Evolutionary conservation across 2,797 vertebrate species (phyloP).

Genomic region (Lycodopsis pacificus): DNA sequence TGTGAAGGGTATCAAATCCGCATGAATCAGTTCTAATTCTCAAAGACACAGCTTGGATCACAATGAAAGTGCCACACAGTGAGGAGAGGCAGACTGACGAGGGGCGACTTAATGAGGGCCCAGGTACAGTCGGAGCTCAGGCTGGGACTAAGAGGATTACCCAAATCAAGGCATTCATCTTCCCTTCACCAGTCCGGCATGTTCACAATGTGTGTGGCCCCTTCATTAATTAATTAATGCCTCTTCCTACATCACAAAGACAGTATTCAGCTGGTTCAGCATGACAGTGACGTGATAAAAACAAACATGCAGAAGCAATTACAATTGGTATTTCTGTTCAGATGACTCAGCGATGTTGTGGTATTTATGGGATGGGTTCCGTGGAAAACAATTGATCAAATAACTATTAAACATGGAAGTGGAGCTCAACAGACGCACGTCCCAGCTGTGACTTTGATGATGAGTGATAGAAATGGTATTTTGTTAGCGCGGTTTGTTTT

Average conservation of each 20-base stretch:
- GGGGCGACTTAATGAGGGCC: slow-evolving; percentile 10
- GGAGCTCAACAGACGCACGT: not conserved
- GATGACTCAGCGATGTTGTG: not conserved
- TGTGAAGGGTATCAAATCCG: slow-evolving; percentile 8
- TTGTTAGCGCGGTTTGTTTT: not conserved
- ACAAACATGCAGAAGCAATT: not conserved
- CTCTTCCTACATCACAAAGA: no score
- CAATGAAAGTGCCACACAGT: slow-evolving; percentile 1
- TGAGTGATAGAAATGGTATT: not conserved
- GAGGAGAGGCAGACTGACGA: not conserved
- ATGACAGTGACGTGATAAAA: not conserved
- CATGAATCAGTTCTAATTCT: slow-evolving; percentile 15
- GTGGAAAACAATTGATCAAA: not conserved
- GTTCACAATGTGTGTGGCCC: not conserved
- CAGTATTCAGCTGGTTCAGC: not conserved
- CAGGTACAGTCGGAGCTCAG: slow-evolving; percentile 11
- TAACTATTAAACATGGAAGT: not conserved
- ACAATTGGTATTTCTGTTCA: not conserved
- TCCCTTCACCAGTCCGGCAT: slow-evolving; percentile 2
- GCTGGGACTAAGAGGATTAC: slow-evolving; percentile 38
- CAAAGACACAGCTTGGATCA: slow-evolving; percentile 19
- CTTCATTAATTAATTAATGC: not conserved
- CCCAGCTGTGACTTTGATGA: not conserved
- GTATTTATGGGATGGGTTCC: not conserved
- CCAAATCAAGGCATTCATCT: slow-evolving; percentile 20